Conservation (phyloP, 2,113 vertebrate genomes). For the Anarrhichthys ocellatus region DNA sequence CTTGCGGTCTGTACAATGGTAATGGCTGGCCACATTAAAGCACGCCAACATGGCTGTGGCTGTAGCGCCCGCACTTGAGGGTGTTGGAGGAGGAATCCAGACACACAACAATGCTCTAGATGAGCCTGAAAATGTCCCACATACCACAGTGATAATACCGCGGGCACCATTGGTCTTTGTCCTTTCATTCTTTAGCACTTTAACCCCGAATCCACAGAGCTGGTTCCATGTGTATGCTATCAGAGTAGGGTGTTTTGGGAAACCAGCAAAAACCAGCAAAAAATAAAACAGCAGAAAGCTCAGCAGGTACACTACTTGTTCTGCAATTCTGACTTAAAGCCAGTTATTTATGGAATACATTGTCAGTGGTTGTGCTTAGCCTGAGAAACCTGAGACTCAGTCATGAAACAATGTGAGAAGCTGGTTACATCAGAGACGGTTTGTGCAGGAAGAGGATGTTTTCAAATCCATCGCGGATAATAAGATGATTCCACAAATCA, state of each 20-base stretch:
- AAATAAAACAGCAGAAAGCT: constrained; percentile 18
- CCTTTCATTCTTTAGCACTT: constrained; percentile 26
- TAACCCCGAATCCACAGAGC: constrained; percentile 35
- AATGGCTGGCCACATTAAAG: constrained; percentile 63
- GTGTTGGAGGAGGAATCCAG: constrained; percentile 45
- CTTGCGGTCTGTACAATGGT: constrained; percentile 56
- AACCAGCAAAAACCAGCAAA: too few relatives aligned
- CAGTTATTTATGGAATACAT: constrained; percentile 42
- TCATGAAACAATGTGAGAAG: constrained; percentile 54
- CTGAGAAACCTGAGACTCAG: constrained; percentile 28
- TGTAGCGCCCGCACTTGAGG: constrained; percentile 40
- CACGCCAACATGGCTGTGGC: constrained; percentile 21
- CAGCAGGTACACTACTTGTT: constrained; percentile 20
- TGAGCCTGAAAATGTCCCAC: constrained; percentile 37
- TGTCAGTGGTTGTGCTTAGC: constrained; percentile 24
- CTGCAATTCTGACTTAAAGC: constrained; percentile 30
- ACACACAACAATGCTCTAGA: constrained; percentile 31
- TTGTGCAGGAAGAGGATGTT: constrained; percentile 19
- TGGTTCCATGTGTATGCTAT: constrained; percentile 10
- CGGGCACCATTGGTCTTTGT: constrained; percentile 17
- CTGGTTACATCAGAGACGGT: constrained; percentile 46
- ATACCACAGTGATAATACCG: constrained; percentile 46
- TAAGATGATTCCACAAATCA: constrained; percentile 50
- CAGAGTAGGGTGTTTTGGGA: constrained; percentile 7
- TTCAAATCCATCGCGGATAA: constrained; percentile 41